Evolutionary conservation across 2,797 vertebrate species (phyloP).

Genomic region (Ptychadena robeensis): DNA sequence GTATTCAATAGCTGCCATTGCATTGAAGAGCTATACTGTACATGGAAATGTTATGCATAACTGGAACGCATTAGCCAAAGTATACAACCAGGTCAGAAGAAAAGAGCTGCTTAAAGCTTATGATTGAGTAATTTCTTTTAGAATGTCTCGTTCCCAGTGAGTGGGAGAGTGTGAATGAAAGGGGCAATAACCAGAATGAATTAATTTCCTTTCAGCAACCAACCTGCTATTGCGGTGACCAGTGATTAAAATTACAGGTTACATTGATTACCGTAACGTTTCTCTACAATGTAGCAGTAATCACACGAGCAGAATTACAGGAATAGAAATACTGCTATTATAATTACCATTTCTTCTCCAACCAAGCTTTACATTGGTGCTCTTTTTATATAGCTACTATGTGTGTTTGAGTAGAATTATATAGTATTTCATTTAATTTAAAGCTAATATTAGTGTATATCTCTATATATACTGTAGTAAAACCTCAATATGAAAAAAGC

Average conservation of each 20-base stretch:
- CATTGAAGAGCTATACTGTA: not conserved
- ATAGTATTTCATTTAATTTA: not conserved
- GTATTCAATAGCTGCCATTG: not conserved
- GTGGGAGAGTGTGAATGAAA: not conserved
- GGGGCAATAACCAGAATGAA: not conserved
- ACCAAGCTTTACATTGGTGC: not conserved
- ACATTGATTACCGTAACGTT: constrained; percentile 52
- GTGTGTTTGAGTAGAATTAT: not conserved
- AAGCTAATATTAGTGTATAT: constrained; percentile 14
- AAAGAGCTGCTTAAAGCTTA: not conserved
- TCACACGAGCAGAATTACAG: constrained; percentile 41
- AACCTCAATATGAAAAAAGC: not conserved
- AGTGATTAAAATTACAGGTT: constrained; percentile 60
- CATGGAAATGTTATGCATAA: not conserved
- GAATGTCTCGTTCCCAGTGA: not conserved
- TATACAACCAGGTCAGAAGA: not conserved
- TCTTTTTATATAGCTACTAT: constrained; percentile 13
- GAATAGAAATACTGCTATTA: constrained; percentile 39
- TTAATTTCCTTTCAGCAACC: constrained; percentile 39
- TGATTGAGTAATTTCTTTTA: not conserved
- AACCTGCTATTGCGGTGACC: constrained; percentile 37
- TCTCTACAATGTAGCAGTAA: constrained; percentile 30
- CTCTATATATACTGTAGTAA: not conserved
- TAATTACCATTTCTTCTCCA: constrained; percentile 40
- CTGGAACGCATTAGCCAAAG: not conserved